These are phyloP conservation scores for Drosophila albomicans DNA, from an alignment of 1,140 invertebrate species.

Conservation along the genomic window DNA sequence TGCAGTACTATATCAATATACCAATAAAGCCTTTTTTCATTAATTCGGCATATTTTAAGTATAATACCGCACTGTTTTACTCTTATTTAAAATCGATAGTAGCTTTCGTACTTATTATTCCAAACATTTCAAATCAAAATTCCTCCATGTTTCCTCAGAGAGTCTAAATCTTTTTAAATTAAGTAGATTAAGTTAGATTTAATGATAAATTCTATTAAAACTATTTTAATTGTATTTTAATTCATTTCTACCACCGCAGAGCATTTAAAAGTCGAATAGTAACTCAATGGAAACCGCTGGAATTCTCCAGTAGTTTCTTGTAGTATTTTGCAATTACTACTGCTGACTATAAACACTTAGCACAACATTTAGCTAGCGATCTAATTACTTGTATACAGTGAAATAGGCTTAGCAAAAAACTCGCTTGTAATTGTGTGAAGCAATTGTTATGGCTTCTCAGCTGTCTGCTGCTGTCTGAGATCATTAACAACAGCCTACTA, in stretches of 20 bases:
- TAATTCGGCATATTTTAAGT: no score
- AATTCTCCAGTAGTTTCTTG: constrained; percentile 5
- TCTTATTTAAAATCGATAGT: no score
- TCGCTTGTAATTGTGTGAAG: not conserved
- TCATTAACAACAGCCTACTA: constrained; percentile 24
- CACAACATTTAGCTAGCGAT: not conserved
- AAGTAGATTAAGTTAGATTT: no score
- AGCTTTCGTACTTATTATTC: no score
- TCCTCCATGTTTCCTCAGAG: no score
- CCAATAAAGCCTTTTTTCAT: no score
- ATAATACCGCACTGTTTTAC: no score
- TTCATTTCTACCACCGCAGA: not conserved
- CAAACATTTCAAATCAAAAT: no score
- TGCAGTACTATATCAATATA: no score
- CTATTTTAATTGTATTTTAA: not conserved
- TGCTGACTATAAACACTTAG: not conserved
- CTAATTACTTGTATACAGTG: not conserved
- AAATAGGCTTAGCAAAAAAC: not conserved
- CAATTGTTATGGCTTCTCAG: constrained; percentile 20
- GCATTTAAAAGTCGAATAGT: constrained; percentile 2
- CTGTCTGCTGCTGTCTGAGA: not conserved
- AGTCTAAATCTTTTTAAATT: no score
- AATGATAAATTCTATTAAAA: no score
- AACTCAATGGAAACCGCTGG: not conserved
- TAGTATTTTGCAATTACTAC: not conserved